These are phyloP conservation scores for Diuraphis noxia DNA, from an alignment of 1,140 invertebrate species.

Conservation along the genomic window DNA sequence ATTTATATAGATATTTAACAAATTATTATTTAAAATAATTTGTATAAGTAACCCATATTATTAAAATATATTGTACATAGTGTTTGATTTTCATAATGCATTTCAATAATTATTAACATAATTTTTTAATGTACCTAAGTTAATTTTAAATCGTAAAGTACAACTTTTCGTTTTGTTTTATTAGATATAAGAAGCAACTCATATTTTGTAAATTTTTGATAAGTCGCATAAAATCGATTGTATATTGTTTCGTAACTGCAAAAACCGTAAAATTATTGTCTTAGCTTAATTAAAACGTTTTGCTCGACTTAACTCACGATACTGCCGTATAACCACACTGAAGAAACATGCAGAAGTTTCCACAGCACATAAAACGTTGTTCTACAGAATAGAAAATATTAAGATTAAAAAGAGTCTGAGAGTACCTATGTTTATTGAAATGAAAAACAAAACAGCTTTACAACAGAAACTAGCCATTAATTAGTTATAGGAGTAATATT, in stretches of 20 bases:
- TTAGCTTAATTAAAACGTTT: not conserved
- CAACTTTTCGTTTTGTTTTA: not conserved
- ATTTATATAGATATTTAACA: too few species aligned
- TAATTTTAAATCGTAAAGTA: not conserved
- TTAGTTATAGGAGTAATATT: not conserved
- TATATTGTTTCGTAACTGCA: not conserved
- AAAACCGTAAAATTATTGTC: not conserved
- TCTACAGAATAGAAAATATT: not conserved
- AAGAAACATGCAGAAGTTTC: not conserved
- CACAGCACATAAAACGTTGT: not conserved
- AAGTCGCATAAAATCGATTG: not conserved
- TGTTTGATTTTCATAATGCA: not conserved
- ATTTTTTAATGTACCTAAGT: not conserved
- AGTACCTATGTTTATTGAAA: not conserved
- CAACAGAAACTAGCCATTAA: not conserved
- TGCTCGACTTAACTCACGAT: not conserved
- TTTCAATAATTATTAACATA: not conserved
- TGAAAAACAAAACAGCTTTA: not conserved
- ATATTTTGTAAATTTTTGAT: not conserved
- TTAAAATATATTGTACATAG: not conserved
- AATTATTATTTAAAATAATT: not conserved
- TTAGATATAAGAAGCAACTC: not conserved
- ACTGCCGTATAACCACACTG: not conserved
- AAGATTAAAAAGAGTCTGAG: not conserved
- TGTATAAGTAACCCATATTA: not conserved